Base-by-base conservation (phyloP, 2,888 invertebrate genomes). In the Eurois occulta region DNA sequence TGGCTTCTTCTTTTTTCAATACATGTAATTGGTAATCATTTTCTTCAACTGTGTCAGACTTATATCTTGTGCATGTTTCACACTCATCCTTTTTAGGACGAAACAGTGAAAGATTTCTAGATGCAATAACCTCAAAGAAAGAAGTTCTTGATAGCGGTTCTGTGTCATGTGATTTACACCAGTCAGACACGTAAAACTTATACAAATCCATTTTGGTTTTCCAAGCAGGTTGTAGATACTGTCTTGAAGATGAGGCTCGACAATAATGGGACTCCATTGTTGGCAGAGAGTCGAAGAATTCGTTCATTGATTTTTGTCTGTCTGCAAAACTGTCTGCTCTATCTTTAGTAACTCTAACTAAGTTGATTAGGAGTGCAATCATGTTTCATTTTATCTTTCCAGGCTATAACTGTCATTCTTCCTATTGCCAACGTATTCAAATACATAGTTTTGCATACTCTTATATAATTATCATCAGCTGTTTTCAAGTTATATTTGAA, bases 381-480 rank as follows among this genome's bases (percentile, higher is more conserved):
- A 43, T 77, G 24, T 72, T 75, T 75, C 41, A 77, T 48, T 77
- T 81, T 77, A 35, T 77, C 55, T 72, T 81, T 81, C 77, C 77
- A 81, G 28, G 62, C 71, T 46, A 81, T 41, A 32, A 81, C 77
- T 72, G 77, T 72, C 77, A 81, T 80, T 72, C 73, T 43, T 38
- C 82, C 82, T 65, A 79, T 75, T 65, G 28, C 52, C 60, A 82
- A 66, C n/a, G 62, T 62, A 75, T 82, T 79, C 43, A 82, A 52
- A 75, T 48, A 80, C 74, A 79, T 75, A 41, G 77, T 77, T 80
- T 78, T 82, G 32, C 82, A 79, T 10, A 80, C 62, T 64, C 35
- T 64, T 64, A 64, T 64, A 69, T 55, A 69, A 69, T 69, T n/a
- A 69, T 55, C 69, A 69, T 69, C 55, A 55, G 69, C 69, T 55